Conservation (phyloP, 1,140 invertebrate species). For the Drosophila paulistorum region DNA sequence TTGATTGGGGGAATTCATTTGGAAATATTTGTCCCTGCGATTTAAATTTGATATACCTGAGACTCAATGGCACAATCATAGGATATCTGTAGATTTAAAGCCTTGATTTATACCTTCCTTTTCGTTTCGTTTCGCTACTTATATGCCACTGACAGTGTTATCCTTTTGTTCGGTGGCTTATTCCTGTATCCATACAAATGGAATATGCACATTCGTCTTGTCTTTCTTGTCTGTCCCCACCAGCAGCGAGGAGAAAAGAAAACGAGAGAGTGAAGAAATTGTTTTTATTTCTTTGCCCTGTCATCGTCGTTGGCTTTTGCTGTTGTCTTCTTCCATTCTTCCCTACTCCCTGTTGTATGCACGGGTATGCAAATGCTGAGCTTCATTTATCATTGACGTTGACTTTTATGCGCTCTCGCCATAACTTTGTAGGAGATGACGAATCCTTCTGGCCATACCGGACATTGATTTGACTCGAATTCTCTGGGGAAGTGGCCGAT, state of each 20-base stretch:
- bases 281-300: constrained; percentile 16
- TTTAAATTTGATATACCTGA: neutral
- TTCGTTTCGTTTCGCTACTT: constrained; percentile 40
- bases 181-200: constrained; percentile 63
- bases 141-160: constrained; percentile 71
- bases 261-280: constrained; percentile 37
- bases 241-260: neutral
- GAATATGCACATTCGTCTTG: constrained; percentile 48
- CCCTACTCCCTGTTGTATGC: constrained; percentile 32
- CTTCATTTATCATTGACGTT: constrained; percentile 70
- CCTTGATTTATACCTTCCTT: constrained; percentile 11
- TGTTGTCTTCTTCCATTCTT: neutral
- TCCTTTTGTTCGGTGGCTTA: constrained; percentile 74
- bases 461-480: constrained; percentile 67
- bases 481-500: neutral
- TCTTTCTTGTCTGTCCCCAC: constrained; percentile 30
- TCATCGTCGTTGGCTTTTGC: constrained; percentile 17
- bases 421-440: constrained; percentile 50
- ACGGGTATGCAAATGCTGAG: constrained; percentile 57
- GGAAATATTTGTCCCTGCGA: neutral
- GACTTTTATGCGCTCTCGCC: constrained; percentile 64
- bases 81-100: neutral
- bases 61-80: neutral
- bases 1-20: too few species aligned
- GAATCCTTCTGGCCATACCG: constrained; percentile 20